Evolutionary conservation across 2,888 invertebrate species (phyloP).

Genomic region (Platycheirus albimanus): DNA sequence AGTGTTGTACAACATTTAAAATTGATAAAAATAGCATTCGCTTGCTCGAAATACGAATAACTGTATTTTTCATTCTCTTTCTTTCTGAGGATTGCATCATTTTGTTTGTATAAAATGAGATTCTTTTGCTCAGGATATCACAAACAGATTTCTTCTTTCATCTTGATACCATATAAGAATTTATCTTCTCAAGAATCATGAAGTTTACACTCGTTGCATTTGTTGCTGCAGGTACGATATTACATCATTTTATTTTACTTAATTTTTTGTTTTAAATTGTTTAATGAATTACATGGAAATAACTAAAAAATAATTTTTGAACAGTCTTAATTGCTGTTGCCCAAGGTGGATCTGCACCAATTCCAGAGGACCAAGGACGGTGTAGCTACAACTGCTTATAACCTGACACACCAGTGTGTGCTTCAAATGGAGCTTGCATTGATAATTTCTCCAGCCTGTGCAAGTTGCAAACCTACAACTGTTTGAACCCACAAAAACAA

Average conservation of each 20-base stretch:
- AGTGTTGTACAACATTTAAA: not conserved
- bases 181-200: not conserved
- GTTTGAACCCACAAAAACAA: constrained; percentile 77
- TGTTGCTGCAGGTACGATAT: not conserved
- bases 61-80: not conserved
- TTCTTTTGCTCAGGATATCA: not conserved
- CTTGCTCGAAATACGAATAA: not conserved
- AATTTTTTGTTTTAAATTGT: not conserved
- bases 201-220: constrained; percentile 4
- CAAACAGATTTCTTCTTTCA: not conserved
- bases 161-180: not conserved
- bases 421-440: constrained; percentile 77
- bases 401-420: constrained; percentile 76
- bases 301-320: no score
- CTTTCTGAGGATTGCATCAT: not conserved
- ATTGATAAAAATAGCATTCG: not conserved
- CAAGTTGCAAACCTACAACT: constrained; percentile 77
- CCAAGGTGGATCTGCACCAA: constrained; percentile 3
- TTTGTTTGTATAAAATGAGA: constrained; percentile 12
- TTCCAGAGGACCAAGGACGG: constrained; percentile 16
- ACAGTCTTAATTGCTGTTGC: not conserved
- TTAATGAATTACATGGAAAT: no score
- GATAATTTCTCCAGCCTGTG: constrained; percentile 77
- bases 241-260: not conserved
- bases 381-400: constrained; percentile 76